Conservation (phyloP, 2,888 invertebrate genomes). For the Mesochorus sp. region DNA sequence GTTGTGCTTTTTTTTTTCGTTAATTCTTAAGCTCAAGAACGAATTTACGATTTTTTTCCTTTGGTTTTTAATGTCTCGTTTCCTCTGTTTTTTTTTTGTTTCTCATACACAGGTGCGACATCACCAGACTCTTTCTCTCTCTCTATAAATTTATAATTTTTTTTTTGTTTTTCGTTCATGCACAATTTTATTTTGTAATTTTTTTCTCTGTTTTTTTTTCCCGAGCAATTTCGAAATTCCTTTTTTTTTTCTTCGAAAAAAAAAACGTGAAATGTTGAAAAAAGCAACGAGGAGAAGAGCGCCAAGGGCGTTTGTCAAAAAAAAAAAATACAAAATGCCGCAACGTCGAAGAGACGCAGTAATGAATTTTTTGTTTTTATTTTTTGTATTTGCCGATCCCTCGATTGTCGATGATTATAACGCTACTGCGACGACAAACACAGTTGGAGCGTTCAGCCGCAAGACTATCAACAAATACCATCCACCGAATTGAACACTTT, state of each 20-base stretch:
- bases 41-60: constrained; percentile 51
- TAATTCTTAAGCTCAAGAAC: background rate
- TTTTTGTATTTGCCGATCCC: constrained; percentile 82
- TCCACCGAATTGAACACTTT: constrained; percentile 38
- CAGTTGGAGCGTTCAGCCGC: constrained; percentile 77
- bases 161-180: constrained; percentile 56
- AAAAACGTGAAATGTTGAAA: constrained; percentile 28
- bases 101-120: constrained; percentile 81
- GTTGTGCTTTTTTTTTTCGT: background rate
- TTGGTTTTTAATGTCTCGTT: constrained; percentile 66
- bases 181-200: constrained; percentile 79
- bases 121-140: constrained; percentile 62
- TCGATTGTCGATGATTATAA: constrained; percentile 75
- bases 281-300: constrained; percentile 16
- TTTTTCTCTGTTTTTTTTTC: constrained; percentile 72
- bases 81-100: constrained; percentile 81
- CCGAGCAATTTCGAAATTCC: background rate
- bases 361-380: constrained; percentile 81
- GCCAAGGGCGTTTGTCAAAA: constrained; percentile 69
- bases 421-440: too few relatives aligned
- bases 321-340: constrained; percentile 46
- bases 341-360: constrained; percentile 75
- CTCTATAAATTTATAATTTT: background rate
- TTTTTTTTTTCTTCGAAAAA: constrained; percentile 25
- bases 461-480: constrained; percentile 60